Evolutionary conservation across 2,113 vertebrate species (phyloP).

Genomic region (Oryzias celebensis): DNA sequence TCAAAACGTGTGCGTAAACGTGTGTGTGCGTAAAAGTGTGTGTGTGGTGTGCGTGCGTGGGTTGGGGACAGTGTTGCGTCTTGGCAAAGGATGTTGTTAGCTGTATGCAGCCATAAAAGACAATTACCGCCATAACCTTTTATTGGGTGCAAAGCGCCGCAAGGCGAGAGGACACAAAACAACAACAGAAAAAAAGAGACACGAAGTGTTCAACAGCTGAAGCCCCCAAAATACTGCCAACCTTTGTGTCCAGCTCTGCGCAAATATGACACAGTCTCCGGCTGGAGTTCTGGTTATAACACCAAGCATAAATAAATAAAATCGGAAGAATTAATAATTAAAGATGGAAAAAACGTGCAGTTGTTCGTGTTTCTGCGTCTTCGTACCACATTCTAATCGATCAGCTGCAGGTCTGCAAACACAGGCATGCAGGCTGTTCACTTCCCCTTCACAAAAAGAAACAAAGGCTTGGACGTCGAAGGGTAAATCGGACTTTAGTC

Average conservation of each 20-base stretch:
- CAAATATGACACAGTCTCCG: slow-evolving; percentile 29
- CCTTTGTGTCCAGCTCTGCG: slow-evolving; percentile 16
- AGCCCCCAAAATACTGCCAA: slow-evolving; percentile 60
- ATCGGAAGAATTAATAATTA: background rate
- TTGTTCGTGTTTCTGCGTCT: no score
- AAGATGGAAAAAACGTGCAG: background rate
- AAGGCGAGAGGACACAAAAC: slow-evolving; percentile 77
- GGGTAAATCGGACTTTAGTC: slow-evolving; percentile 40
- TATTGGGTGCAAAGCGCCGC: slow-evolving; percentile 94
- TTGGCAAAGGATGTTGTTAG: slow-evolving; percentile 82
- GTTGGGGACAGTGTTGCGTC: slow-evolving; percentile 63
- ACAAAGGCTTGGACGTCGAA: slow-evolving; percentile 21
- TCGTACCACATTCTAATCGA: background rate
- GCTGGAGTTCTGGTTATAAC: background rate
- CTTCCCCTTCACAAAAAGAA: slow-evolving; percentile 4
- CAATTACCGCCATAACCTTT: slow-evolving; percentile 92
- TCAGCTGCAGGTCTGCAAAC: slow-evolving; percentile 1
- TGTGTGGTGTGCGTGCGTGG: slow-evolving; percentile 15
- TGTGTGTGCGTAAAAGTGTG: background rate
- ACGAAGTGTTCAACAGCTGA: slow-evolving; percentile 62
- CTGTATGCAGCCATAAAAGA: slow-evolving; percentile 91
- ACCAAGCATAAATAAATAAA: accelerated
- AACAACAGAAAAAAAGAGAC: slow-evolving; percentile 65
- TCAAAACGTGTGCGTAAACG: background rate
- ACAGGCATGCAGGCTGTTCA: slow-evolving; percentile 5